Evolutionary conservation across 2,113 vertebrate species (phyloP).

Genomic region (Aythya baeri): DNA sequence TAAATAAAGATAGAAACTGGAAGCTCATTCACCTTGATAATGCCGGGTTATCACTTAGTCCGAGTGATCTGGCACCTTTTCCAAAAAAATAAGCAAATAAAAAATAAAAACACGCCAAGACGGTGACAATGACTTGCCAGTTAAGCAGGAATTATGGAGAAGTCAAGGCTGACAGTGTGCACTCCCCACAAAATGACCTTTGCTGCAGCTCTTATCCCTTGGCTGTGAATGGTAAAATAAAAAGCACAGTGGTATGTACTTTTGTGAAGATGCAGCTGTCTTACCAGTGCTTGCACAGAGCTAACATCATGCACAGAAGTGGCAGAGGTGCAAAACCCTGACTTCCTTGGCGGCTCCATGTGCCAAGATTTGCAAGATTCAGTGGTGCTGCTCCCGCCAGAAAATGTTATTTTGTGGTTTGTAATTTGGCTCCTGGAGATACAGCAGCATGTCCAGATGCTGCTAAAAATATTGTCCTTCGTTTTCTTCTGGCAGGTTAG

Average conservation of each 20-base stretch:
- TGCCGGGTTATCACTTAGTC: background rate
- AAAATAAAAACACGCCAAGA: background rate
- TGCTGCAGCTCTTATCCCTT: background rate
- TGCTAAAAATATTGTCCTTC: background rate
- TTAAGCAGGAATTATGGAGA: background rate
- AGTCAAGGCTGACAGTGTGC: background rate
- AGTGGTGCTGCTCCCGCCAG: accelerated
- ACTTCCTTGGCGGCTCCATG: background rate
- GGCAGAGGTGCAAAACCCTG: background rate
- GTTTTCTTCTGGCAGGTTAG: background rate
- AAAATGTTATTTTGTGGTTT: background rate
- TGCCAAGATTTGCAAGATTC: background rate
- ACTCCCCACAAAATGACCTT: background rate
- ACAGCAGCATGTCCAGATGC: background rate
- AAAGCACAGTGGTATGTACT: background rate
- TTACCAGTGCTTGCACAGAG: background rate
- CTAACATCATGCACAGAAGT: background rate
- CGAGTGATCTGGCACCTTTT: background rate
- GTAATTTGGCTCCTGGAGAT: background rate
- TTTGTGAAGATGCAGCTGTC: background rate
- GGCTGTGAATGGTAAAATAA: background rate
- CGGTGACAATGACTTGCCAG: background rate
- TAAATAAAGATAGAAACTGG: background rate
- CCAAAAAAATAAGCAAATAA: background rate
- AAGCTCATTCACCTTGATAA: background rate